Conservation (phyloP, 2,113 vertebrate genomes). For the Pachyramphus minor region DNA sequence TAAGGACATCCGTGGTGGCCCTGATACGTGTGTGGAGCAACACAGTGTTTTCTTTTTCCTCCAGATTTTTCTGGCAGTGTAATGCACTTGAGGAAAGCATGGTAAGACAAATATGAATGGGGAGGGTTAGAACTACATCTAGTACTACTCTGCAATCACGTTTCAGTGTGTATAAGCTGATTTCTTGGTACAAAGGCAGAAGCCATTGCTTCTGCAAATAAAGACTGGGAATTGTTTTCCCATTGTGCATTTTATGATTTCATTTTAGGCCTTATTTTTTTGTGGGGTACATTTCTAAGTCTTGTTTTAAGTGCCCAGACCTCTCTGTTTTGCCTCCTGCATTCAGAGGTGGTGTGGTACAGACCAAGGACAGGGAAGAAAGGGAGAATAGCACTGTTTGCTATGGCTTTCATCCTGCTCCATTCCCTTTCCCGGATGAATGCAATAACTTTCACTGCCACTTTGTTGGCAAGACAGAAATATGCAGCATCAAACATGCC, state of each 20-base stretch:
- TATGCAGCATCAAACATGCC: slow-evolving; percentile 22
- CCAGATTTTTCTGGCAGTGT: not conserved
- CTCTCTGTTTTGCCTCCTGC: not conserved
- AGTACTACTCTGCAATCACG: not conserved
- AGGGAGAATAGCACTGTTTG: not conserved
- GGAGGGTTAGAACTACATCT: not conserved
- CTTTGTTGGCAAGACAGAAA: slow-evolving; percentile 30
- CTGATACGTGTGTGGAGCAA: rapidly evolving
- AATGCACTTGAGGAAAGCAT: not conserved
- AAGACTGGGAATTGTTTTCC: not conserved
- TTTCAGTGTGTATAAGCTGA: not conserved
- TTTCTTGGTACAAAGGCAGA: not conserved
- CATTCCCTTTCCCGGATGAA: not conserved
- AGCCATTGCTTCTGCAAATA: not conserved
- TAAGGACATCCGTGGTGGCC: not conserved
- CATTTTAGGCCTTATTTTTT: not conserved
- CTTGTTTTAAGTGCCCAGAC: not conserved
- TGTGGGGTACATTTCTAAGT: not conserved
- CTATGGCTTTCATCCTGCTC: not conserved
- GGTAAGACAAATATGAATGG: not conserved
- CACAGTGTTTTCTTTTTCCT: not conserved
- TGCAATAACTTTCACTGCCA: slow-evolving; percentile 18
- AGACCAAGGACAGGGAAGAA: not conserved
- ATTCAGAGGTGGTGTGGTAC: not conserved
- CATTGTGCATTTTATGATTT: not conserved